Evolutionary conservation across 2,888 invertebrate genomes (phyloP).

Genomic region (Ectemnius continuus): DNA sequence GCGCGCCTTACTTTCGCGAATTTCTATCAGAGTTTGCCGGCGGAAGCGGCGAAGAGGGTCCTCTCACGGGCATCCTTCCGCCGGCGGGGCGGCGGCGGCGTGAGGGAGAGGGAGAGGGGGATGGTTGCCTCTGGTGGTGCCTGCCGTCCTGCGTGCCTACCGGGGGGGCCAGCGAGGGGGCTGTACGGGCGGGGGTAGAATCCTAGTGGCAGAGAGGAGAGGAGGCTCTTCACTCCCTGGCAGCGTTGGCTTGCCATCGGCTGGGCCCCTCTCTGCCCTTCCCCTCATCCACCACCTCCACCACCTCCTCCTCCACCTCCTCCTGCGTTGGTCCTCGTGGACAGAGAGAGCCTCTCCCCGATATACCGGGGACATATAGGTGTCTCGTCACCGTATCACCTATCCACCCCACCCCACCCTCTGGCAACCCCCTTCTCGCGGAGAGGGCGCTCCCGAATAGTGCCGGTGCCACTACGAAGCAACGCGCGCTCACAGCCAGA

Average conservation of each 20-base stretch:
- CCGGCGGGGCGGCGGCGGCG: conserved; percentile 40
- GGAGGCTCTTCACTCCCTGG: conserved; percentile 38
- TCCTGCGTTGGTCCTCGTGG: conserved; percentile 40
- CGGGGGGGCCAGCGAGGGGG: too few relatives aligned
- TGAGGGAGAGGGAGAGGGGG: conserved; percentile 21
- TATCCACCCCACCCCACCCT: conserved; percentile 47
- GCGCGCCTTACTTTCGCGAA: conserved; percentile 18
- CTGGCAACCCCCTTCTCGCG: conserved; percentile 46
- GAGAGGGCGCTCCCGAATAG: conserved; percentile 56
- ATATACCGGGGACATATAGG: conserved; percentile 62
- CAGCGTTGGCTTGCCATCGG: conserved; percentile 28
- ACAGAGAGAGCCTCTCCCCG: conserved; percentile 39
- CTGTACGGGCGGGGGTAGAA: not conserved
- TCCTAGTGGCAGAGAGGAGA: not conserved
- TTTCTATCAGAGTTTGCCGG: conserved; percentile 27
- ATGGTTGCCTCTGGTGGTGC: not conserved
- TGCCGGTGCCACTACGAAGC: conserved; percentile 46
- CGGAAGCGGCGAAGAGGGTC: conserved; percentile 33
- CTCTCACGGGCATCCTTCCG: conserved; percentile 44
- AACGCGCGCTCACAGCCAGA: too few relatives aligned
- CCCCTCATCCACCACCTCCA: too few relatives aligned
- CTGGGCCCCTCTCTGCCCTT: too few relatives aligned
- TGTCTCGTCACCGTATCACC: conserved; percentile 65
- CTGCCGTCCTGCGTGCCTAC: too few relatives aligned
- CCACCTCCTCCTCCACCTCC: too few relatives aligned